A percentile compares a stretch with the other conserved stretches of the same genome.
Conservation (phyloP, 2,888 invertebrate genomes). For the Cylindroiulus punctatus region DNA sequence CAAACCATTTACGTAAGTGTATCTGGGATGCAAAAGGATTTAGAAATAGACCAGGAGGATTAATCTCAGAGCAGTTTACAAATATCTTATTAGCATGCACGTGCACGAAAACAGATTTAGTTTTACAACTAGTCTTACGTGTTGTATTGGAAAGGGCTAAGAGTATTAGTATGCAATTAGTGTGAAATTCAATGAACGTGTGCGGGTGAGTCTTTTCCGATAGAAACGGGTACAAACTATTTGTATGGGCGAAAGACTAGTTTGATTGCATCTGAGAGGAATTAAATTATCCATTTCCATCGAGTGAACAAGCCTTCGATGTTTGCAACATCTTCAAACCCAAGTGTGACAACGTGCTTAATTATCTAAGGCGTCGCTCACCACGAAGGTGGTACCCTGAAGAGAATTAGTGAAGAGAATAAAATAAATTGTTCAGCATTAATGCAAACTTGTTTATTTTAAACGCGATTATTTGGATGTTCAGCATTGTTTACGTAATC, state of each 20-base stretch:
- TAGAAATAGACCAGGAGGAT: slow-evolving; percentile 45
- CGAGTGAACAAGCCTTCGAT: neutral
- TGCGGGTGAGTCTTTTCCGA: neutral
- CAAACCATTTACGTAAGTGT: slow-evolving; percentile 48
- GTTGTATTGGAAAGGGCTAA: slow-evolving; percentile 43
- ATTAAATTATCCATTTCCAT: neutral
- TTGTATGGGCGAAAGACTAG: neutral
- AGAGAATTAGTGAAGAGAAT: neutral
- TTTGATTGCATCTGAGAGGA: slow-evolving; percentile 20
- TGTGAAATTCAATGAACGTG: slow-evolving; percentile 36
- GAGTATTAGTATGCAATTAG: slow-evolving; percentile 44
- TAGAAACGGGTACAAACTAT: neutral
- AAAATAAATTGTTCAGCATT: neutral
- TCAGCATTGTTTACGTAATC: neutral
- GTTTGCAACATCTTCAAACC: neutral
- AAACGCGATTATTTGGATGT: slow-evolving; percentile 4
- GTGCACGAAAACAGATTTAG: slow-evolving; percentile 51
- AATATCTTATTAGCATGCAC: slow-evolving; percentile 48
- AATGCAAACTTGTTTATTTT: slow-evolving; percentile 1
- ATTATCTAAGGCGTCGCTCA: slow-evolving; percentile 28
- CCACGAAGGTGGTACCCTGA: neutral
- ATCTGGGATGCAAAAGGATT: slow-evolving; percentile 46
- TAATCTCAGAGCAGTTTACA: slow-evolving; percentile 49
- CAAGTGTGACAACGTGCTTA: slow-evolving; percentile 2
- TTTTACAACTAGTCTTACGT: slow-evolving; percentile 53